phyloP scores from a whole-genome alignment of 1,140 invertebrate genomes.

The Colletes gigas region DNA sequence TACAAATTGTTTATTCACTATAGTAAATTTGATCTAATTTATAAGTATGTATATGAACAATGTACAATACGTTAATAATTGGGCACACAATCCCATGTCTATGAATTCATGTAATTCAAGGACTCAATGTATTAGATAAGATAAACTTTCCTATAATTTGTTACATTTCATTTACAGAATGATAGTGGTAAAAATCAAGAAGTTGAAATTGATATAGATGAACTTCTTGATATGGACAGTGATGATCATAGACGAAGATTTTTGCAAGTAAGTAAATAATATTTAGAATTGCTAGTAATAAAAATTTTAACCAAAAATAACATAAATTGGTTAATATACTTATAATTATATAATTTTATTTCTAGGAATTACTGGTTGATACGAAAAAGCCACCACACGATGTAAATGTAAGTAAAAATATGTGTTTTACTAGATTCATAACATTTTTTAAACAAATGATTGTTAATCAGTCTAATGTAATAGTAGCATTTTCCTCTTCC shows the following conservation, averaged over 20 bases:
- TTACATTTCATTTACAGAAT: conserved; percentile 77
- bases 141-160: background rate
- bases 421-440: background rate
- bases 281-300: background rate
- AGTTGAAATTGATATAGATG: conserved; percentile 96
- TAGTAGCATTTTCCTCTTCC: background rate
- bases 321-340: background rate
- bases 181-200: conserved; percentile 84
- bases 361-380: conserved; percentile 87
- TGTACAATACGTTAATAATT: no score
- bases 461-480: conserved; percentile 2
- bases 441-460: background rate
- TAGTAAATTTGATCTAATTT: no score
- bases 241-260: conserved; percentile 91
- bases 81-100: no score
- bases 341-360: conserved; percentile 36
- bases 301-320: background rate
- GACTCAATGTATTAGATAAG: background rate
- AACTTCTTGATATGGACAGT: conserved; percentile 95
- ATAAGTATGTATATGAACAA: no score
- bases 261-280: conserved; percentile 85
- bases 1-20: background rate
- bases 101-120: no score
- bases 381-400: conserved; percentile 92
- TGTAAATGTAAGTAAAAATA: conserved; percentile 86